These are phyloP conservation scores for Thripadectes ignobilis DNA, from an alignment of 2,797 vertebrate species.

Conservation along the genomic window DNA sequence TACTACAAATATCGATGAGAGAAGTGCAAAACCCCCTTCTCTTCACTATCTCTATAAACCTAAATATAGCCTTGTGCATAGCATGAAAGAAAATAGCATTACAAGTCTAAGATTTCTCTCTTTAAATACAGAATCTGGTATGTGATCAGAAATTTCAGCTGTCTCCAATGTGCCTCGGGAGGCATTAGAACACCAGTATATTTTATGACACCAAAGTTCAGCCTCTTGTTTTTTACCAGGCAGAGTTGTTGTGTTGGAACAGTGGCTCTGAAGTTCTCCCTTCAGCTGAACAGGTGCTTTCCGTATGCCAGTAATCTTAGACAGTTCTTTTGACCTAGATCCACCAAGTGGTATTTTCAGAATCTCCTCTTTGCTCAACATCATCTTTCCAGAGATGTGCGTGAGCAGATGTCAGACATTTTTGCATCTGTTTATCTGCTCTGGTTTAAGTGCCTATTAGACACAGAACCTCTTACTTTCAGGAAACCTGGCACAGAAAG, in stretches of 20 bases:
- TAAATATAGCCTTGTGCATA: background rate
- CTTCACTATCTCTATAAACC: background rate
- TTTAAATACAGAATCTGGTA: slow-evolving; percentile 43
- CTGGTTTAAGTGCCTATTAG: background rate
- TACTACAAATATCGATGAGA: background rate
- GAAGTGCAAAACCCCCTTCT: background rate
- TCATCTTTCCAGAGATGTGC: background rate
- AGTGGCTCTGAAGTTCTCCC: background rate
- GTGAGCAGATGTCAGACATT: background rate
- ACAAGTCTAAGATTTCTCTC: slow-evolving; percentile 8
- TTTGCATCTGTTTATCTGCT: background rate
- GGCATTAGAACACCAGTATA: background rate
- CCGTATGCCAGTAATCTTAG: background rate
- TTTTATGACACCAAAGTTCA: background rate
- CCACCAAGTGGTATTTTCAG: background rate
- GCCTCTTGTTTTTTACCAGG: background rate
- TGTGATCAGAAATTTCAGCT: slow-evolving; percentile 31
- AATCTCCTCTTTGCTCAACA: background rate
- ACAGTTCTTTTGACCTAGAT: background rate
- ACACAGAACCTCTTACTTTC: background rate
- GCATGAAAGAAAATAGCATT: slow-evolving; percentile 3
- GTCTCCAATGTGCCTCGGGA: background rate
- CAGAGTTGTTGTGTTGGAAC: background rate
- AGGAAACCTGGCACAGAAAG: background rate
- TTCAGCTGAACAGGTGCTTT: slow-evolving; percentile 24